Base-by-base conservation (phyloP, 2,888 invertebrate genomes). In the Agrochola lychnidis region DNA sequence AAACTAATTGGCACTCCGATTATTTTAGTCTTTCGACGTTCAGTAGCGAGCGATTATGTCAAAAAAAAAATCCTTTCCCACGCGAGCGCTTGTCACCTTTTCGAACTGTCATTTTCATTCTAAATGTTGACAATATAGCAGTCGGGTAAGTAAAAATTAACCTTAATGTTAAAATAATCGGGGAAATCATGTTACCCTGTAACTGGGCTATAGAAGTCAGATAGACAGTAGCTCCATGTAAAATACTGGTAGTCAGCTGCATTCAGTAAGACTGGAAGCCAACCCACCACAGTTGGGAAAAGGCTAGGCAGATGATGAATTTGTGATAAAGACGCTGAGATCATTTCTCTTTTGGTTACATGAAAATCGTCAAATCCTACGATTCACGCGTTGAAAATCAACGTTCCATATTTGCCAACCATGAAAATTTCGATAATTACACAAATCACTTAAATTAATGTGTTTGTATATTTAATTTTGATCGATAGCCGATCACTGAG, bases 401-500 rank as follows among this genome's bases (percentile, higher is more conserved):
- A 40, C 10, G 4, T 25, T 45, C 22, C 22, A n/a, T 70, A 61
- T 10, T 48, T 45, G 6, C 12, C 48, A 59, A 40, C 6, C 22
- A 42, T 42, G 19, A 19, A n/a, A 51, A 42, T 73, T 0, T 30
- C 1, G 30, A 6, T 61, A 76, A 64, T 73, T 48, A 67, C 14
- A 40, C 0, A 30, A 51, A 62, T 63, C 67, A 57, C 40, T 62
- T 36, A 16, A 62, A 67, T 57, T 36, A 45, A 68, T 63, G 14
- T 42, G 40, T 19, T 61, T 56, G 12, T 48, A 48, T 71, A 42
- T 63, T 53, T 61, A 22, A 72, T 73, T 63, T 53, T 61, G n/a
- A 72, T 73, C 45, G 51, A 70, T 40, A 19, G 12, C 36, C 45
- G n/a, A 62, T 77, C 67, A 66, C 70, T 7, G 36, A 48, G 62